Evolutionary conservation across 2,797 vertebrate species (phyloP).

Genomic region (Valencia hispanica): DNA sequence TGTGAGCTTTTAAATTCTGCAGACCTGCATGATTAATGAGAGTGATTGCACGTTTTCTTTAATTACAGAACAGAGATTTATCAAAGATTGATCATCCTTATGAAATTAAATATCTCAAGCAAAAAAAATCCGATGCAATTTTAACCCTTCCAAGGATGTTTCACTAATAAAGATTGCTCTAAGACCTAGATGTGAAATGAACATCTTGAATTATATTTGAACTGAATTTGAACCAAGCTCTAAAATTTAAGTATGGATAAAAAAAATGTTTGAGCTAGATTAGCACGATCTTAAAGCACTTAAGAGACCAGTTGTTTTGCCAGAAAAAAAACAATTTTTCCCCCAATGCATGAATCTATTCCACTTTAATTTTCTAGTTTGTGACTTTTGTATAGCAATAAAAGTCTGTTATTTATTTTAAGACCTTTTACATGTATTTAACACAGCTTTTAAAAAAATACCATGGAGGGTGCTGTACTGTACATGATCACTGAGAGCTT

Average conservation of each 20-base stretch:
- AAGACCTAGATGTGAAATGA: background rate
- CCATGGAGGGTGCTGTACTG: background rate
- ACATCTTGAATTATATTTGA: background rate
- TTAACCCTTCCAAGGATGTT: background rate
- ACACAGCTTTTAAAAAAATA: background rate
- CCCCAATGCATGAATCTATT: background rate
- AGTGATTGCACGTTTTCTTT: background rate
- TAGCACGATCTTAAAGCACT: background rate
- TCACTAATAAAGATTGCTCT: background rate
- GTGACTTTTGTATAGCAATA: background rate
- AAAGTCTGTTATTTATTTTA: background rate
- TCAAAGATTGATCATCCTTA: background rate
- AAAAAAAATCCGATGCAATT: background rate
- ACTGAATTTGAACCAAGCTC: background rate
- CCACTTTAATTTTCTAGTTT: background rate
- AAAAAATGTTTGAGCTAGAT: background rate
- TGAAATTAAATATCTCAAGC: constrained; percentile 1
- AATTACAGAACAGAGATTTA: background rate
- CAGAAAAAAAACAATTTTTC: background rate
- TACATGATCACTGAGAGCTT: background rate
- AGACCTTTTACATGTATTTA: background rate
- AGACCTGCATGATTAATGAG: constrained; percentile 2
- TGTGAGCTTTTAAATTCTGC: background rate
- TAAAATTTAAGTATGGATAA: background rate
- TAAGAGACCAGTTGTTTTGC: background rate